Evolutionary conservation across 2,888 invertebrate species (phyloP).

Genomic region (Heliconius hortense): DNA sequence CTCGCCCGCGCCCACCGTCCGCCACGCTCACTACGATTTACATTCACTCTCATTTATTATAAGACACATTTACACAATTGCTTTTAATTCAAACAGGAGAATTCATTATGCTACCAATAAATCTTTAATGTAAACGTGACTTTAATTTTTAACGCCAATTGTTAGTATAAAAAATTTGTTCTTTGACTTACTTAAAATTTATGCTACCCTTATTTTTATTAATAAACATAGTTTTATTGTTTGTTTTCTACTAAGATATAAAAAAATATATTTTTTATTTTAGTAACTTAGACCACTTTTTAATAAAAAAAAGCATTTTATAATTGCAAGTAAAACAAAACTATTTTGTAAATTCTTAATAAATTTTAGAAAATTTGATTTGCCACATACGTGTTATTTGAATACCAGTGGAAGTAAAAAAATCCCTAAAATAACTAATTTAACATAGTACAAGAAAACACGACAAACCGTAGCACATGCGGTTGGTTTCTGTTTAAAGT

Average conservation of each 20-base stretch:
- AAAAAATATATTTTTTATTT: not conserved
- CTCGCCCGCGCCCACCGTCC: constrained; percentile 50
- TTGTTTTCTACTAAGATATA: not conserved
- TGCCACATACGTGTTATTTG: not conserved
- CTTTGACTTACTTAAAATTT: not conserved
- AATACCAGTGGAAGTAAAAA: not conserved
- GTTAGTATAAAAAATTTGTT: not conserved
- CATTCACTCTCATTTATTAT: constrained; percentile 64
- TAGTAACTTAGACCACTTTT: not conserved
- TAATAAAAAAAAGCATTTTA: not conserved
- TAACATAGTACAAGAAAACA: not conserved
- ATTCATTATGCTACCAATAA: constrained; percentile 32
- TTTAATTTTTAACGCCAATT: constrained; percentile 29
- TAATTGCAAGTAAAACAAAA: not conserved
- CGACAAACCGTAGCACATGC: constrained; percentile 12
- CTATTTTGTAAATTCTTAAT: not conserved
- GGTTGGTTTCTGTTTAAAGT: constrained; percentile 3
- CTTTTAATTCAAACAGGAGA: constrained; percentile 34
- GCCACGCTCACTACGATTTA: constrained; percentile 69
- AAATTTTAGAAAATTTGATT: not conserved
- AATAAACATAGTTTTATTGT: not conserved
- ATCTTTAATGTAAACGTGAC: constrained; percentile 33
- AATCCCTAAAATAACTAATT: not conserved
- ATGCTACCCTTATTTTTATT: not conserved
- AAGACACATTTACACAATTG: constrained; percentile 50